Base-by-base conservation (phyloP, 2,888 invertebrate genomes). In the Lepidocyrtinus sp. region DNA sequence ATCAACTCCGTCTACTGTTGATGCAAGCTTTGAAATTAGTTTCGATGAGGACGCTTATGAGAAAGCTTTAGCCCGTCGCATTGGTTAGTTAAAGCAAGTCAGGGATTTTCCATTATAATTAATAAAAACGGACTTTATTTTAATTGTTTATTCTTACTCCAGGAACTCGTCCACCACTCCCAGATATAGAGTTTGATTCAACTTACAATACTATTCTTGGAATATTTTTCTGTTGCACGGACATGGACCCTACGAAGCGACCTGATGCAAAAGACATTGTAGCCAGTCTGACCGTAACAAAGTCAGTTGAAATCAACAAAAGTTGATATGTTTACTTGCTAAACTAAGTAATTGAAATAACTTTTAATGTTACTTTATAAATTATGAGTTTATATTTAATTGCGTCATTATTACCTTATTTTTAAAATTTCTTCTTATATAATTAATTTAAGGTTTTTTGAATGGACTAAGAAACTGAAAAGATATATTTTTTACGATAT, bases 131-230 rank as follows among this genome's bases (percentile, higher is more conserved):
- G 36, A 55, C n/a, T 17, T 17, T 17, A 55, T 55, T 3, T 7
- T 55, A 55, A 9, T 17, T 55, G 5, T 5, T 55, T 17, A 9
- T 36, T 22, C 9, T 64, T 22, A 12, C 15, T 21, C 21, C 69
- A 92, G 94, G 95, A 55, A 93, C 93, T 0, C 90, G 95, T 0
- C 95, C 95, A 0, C 89, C 91, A 0, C 87, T 95, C 19, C 95
- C 95, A 0, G 91, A 90, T 22, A 67, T 91, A 75, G 89, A 90
- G 24, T 88, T 92, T 0, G 90, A 90, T 76, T 88, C 90, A n/a
- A 90, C 90, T 27, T 95, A 94, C 87, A 89, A 90, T 12, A 89
- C 89, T 3, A 90, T 94, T 0, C 90, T 95, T 1, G 92, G 93
- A 46, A 86, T 95, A 81, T 95, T 94, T 89, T 91, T 91, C 88